Percentiles rank a stretch among this genome's conserved stretches.
phyloP scores from a whole-genome alignment of 2,113 vertebrate species.

The Pampusana beccarii region DNA sequence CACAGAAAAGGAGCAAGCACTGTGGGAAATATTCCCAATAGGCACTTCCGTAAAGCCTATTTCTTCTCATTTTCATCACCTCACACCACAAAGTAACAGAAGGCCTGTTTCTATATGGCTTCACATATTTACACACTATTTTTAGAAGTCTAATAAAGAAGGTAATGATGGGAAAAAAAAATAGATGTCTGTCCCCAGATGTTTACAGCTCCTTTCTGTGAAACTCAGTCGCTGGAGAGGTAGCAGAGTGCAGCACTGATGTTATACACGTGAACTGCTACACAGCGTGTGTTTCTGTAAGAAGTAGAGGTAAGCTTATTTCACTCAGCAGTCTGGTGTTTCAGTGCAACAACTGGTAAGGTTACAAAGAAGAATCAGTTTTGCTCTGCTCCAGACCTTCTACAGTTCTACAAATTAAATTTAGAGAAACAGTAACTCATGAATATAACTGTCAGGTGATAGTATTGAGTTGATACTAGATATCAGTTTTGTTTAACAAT shows the following conservation, averaged over 20 bases:
- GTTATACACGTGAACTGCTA: neutral
- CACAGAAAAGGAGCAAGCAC: neutral
- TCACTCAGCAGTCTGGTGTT: neutral
- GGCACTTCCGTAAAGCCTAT: neutral
- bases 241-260: fast-evolving
- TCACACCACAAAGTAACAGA: fast-evolving
- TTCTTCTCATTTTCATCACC: neutral
- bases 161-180: neutral
- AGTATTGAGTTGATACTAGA: neutral
- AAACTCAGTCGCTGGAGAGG: neutral
- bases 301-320: neutral
- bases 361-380: neutral
- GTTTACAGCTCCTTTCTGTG: neutral
- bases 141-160: neutral
- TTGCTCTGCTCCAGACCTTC: neutral
- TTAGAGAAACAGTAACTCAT: neutral
- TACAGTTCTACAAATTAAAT: neutral
- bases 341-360: neutral
- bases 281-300: neutral
- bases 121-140: neutral
- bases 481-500: neutral
- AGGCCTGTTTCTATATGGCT: neutral
- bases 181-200: neutral
- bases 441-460: neutral
- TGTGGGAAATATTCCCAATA: neutral